These are phyloP conservation scores for Calonectris borealis DNA, from an alignment of 2,113 vertebrate genomes.

Conservation along the genomic window DNA sequence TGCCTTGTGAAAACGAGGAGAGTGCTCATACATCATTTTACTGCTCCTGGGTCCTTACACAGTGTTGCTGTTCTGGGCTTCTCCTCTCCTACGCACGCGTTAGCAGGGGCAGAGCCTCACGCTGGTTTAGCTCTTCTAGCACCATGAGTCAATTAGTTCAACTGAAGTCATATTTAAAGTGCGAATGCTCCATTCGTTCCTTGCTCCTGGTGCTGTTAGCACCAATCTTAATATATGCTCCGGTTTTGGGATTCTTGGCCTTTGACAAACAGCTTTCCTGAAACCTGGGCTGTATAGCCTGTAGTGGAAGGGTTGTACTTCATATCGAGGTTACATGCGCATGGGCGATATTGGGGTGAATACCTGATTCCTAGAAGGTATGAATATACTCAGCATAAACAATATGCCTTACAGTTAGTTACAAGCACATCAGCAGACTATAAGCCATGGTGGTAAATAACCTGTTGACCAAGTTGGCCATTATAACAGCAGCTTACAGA, in stretches of 20 bases:
- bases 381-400: neutral
- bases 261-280: neutral
- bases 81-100: neutral
- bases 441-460: neutral
- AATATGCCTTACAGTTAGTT: neutral
- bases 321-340: accelerated
- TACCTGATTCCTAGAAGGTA: neutral
- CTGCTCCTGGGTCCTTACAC: neutral
- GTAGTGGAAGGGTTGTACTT: neutral
- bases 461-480: neutral
- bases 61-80: neutral
- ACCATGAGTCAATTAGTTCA: neutral
- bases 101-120: neutral
- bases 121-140: neutral
- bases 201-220: neutral
- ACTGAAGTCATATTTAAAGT: neutral
- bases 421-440: neutral
- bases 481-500: neutral
- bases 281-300: neutral
- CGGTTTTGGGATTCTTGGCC: neutral
- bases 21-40: slow-evolving; percentile 51
- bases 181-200: neutral
- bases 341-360: accelerated
- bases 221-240: neutral
- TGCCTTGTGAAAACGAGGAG: slow-evolving; percentile 40